Evolutionary conservation across 2,113 vertebrate genomes (phyloP).

Genomic region (Ceyx margarethae): DNA sequence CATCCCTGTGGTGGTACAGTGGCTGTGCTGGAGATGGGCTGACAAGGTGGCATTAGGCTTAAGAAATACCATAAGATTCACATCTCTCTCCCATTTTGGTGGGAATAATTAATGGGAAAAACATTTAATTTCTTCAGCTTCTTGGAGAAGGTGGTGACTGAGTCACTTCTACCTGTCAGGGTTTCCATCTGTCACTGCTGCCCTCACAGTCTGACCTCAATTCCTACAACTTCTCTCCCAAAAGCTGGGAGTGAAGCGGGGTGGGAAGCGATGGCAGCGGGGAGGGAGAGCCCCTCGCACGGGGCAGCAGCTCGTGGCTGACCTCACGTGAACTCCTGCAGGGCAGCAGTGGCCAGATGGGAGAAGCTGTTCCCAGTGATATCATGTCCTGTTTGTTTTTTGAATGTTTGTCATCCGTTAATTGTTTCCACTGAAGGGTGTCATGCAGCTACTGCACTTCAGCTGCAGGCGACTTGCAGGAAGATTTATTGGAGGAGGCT

Average conservation of each 20-base stretch:
- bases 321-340: neutral
- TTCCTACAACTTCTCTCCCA: neutral
- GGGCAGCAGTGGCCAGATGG: conserved; percentile 35
- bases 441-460: neutral
- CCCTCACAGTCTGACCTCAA: too few species aligned
- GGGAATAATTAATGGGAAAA: neutral
- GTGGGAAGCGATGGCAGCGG: neutral
- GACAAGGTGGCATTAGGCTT: neutral
- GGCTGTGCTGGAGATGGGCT: neutral
- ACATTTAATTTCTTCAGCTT: neutral
- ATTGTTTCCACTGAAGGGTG: neutral
- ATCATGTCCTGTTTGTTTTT: neutral
- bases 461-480: neutral
- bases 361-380: neutral
- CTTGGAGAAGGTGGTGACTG: neutral
- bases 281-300: neutral
- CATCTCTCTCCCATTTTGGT: neutral
- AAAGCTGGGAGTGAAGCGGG: neutral
- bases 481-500: neutral
- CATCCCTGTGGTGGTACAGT: neutral
- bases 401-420: neutral
- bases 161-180: neutral
- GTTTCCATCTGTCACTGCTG: neutral
- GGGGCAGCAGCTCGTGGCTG: neutral
- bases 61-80: neutral